Evolutionary conservation across 2,797 vertebrate species (phyloP).

Genomic region (Botia kubotai): DNA sequence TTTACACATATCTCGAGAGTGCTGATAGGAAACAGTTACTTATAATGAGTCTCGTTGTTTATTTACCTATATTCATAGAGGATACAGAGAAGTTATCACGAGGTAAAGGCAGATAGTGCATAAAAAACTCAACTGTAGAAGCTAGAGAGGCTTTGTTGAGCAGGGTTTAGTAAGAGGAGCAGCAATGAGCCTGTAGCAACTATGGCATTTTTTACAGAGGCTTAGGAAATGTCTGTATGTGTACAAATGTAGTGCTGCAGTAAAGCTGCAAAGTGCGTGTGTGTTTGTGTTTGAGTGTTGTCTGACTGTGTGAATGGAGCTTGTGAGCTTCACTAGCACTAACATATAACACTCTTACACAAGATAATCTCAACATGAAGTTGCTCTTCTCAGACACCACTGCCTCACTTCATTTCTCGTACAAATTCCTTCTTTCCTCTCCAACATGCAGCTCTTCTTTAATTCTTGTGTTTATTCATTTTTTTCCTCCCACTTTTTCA

Average conservation of each 20-base stretch:
- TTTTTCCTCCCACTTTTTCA: not conserved
- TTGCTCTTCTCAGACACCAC: slow-evolving; percentile 34
- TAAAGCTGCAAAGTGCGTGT: slow-evolving; percentile 47
- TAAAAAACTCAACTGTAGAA: slow-evolving; percentile 2
- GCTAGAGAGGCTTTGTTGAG: slow-evolving; percentile 36
- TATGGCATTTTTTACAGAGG: slow-evolving; percentile 30
- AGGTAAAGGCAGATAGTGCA: slow-evolving; percentile 15
- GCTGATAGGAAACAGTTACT: slow-evolving; percentile 68
- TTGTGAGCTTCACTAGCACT: slow-evolving; percentile 28
- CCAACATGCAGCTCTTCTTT: slow-evolving; percentile 14
- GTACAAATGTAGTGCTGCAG: slow-evolving; percentile 52
- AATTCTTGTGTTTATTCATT: not conserved
- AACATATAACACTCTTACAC: not conserved
- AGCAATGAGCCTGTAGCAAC: slow-evolving; percentile 33
- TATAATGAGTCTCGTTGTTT: slow-evolving; percentile 65
- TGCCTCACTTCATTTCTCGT: not conserved
- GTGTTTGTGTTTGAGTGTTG: slow-evolving; percentile 12
- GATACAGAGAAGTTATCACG: slow-evolving; percentile 41
- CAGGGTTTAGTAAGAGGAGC: slow-evolving; percentile 11
- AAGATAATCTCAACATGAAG: slow-evolving; percentile 41
- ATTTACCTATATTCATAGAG: slow-evolving; percentile 65
- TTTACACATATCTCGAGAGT: slow-evolving; percentile 55
- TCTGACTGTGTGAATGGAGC: not conserved
- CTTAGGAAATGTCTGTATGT: slow-evolving; percentile 41
- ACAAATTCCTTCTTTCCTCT: slow-evolving; percentile 1